Base-by-base conservation (phyloP, 2,888 invertebrate genomes). In the Alcis repandata region DNA sequence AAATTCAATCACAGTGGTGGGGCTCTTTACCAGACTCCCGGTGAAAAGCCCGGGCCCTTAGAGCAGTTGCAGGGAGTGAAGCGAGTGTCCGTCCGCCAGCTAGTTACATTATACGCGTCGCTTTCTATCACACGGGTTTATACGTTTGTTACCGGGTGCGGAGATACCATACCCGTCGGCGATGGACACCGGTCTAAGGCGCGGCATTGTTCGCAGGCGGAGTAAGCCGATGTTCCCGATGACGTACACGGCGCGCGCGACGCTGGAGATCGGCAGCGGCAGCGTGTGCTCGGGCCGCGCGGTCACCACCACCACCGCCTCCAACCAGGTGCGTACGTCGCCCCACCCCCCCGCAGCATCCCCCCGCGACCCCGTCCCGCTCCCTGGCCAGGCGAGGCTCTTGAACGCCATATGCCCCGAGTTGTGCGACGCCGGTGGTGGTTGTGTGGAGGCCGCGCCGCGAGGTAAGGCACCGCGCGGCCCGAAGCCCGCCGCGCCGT, bases 231-330 rank as follows among this genome's bases (percentile, higher is more conserved):
- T 82, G 86, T 88, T 87, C 87, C 92, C 91, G 83, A 86, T 92
- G 87, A 92, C 90, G 84, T 94, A 93, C 85, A 94, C 94, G 76
- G 91, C 94, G 79, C 90, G 92, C 78, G 92, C 93, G 63, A 91
- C 92, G 67, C 89, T 93, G 75, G 94, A 94, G 88, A 93, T 94
- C 83, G 93, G 92, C 84, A 89, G 90, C 86, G 88, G 90, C 85
- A 85, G 88, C 81, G 91, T 90, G 85, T 80, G 91, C 82, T 86
- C 90, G 85, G 92, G 91, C 87, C 92, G 93, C 88, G 92, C 92
- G 83, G 90, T 91, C 87, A 92, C 93, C 85, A 90, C 89, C 88
- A 91, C 92, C 86, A 90, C 93, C 80, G 87, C 92, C 69, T 91
- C 92, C 85, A 90, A 92, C 85, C 92, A 92, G 92, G 92, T 92